Percentiles rank a stretch among this genome's conserved stretches.
Evolutionary conservation across 2,113 vertebrate genomes (phyloP).

Genomic region (Pseudopodoces humilis): DNA sequence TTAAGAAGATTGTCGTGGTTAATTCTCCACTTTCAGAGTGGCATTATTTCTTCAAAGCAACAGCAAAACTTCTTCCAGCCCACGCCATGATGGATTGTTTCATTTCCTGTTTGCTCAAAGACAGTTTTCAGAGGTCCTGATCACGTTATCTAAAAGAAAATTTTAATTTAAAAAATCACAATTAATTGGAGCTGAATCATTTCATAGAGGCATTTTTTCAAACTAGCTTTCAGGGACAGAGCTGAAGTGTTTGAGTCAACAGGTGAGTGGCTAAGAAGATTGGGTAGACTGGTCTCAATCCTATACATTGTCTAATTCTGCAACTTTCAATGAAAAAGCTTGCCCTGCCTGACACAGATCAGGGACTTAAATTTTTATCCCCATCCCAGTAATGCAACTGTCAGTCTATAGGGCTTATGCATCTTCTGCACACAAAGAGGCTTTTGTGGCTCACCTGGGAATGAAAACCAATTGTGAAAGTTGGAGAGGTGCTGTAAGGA

Average conservation of each 20-base stretch:
- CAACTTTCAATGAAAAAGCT: neutral
- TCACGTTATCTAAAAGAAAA: neutral
- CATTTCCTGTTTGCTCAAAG: neutral
- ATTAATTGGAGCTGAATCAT: neutral
- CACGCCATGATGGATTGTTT: rapidly evolving
- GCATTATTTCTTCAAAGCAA: neutral
- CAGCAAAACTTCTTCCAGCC: neutral
- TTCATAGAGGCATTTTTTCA: neutral
- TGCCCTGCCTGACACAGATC: neutral
- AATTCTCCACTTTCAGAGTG: neutral
- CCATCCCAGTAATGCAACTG: neutral
- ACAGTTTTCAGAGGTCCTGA: neutral
- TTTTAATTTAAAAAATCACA: neutral
- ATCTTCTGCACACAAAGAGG: neutral
- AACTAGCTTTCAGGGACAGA: neutral
- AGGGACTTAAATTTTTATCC: neutral
- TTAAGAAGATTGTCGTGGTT: neutral
- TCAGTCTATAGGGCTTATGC: neutral
- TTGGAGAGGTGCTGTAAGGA: neutral
- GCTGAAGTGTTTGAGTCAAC: neutral
- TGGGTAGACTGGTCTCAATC: neutral
- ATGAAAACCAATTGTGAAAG: neutral
- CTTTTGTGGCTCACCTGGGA: neutral
- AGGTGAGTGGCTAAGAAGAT: neutral
- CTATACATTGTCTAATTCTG: neutral